A percentile compares a stretch with the other conserved stretches of the same genome.
phyloP scores from a whole-genome alignment of 2,113 vertebrate genomes.

The Potamarius usumacintae region DNA sequence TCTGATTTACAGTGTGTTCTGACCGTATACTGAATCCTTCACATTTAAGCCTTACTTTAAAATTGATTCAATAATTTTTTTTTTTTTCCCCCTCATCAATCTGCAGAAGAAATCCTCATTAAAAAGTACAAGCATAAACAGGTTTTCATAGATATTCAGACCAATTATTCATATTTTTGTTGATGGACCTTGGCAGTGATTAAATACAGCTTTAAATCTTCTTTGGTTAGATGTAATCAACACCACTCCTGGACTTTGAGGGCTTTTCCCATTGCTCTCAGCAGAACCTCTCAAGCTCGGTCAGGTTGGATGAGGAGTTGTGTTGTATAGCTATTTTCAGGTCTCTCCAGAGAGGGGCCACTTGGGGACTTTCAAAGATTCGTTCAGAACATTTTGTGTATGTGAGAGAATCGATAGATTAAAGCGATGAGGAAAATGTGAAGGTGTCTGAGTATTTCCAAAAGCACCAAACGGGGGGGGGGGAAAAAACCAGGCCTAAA shows the following conservation, averaged over 20 bases:
- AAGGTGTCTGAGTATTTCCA: neutral
- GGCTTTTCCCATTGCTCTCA: too few species aligned
- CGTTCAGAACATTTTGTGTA: neutral
- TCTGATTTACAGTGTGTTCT: neutral
- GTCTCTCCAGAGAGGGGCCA: neutral
- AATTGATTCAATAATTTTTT: neutral
- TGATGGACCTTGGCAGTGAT: neutral
- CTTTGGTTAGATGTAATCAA: neutral
- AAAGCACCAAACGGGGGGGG: neutral
- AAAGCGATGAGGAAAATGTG: neutral
- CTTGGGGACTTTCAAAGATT: neutral
- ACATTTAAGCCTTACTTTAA: neutral
- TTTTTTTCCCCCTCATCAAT: neutral
- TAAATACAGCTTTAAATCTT: neutral
- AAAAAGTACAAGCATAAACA: neutral
- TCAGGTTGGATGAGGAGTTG: neutral
- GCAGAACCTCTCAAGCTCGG: neutral
- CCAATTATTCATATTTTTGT: neutral
- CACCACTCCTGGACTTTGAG: neutral
- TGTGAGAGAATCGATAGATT: neutral
- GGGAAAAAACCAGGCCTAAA: neutral
- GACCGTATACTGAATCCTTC: neutral
- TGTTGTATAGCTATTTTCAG: slow-evolving; percentile 7
- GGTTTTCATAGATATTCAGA: neutral
- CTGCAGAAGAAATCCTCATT: neutral